A percentile compares a stretch with the other conserved stretches of the same genome.
phyloP scores from a whole-genome alignment of 2,888 invertebrate genomes.

The Julus scandinavius region DNA sequence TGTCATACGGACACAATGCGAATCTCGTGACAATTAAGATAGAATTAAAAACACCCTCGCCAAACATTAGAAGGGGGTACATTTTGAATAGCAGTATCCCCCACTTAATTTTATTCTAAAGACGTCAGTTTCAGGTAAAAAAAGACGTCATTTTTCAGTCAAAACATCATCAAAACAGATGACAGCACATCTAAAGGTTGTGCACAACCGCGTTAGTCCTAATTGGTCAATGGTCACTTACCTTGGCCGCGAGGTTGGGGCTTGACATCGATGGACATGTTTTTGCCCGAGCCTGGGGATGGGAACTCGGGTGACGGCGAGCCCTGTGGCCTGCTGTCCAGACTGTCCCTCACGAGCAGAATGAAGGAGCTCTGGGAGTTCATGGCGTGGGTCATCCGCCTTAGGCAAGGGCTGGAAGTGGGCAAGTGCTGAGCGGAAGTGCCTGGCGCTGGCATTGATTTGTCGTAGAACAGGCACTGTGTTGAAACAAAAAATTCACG shows the following conservation, averaged over 20 bases:
- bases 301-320: neutral
- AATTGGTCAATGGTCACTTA: conserved; percentile 9
- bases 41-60: too few relatives aligned
- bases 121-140: too few relatives aligned
- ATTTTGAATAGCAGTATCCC: too few relatives aligned
- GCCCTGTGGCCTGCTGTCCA: conserved; percentile 52
- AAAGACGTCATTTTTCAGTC: too few relatives aligned
- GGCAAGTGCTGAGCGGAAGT: conserved; percentile 35
- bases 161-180: too few relatives aligned
- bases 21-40: too few relatives aligned
- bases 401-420: conserved; percentile 47
- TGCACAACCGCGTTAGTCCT: neutral
- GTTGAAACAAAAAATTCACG: too few relatives aligned
- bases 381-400: conserved; percentile 38
- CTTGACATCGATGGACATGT: conserved; percentile 6
- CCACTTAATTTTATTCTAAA: too few relatives aligned
- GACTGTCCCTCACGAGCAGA: neutral
- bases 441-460: conserved; percentile 14
- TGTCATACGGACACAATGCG: too few relatives aligned
- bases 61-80: too few relatives aligned
- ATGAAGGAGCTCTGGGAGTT: conserved; percentile 9
- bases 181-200: too few relatives aligned
- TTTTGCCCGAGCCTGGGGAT: neutral
- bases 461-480: conserved; percentile 45
- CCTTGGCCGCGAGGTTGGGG: conserved; percentile 49